phyloP scores from a whole-genome alignment of 2,888 invertebrate genomes.

The Cataglyphis livida region DNA sequence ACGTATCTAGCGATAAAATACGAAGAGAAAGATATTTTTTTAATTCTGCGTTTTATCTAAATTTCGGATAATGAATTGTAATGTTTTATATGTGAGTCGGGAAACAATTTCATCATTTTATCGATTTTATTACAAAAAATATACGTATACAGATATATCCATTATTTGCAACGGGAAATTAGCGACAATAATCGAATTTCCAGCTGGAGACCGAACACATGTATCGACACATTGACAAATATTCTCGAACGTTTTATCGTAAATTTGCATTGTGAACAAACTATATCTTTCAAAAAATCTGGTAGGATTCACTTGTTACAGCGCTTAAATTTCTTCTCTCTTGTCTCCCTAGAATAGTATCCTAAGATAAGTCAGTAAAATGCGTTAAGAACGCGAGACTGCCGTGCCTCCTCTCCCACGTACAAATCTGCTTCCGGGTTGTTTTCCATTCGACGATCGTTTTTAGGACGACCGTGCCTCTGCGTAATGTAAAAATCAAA shows the following conservation, averaged over 20 bases:
- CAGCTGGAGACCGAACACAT: neutral
- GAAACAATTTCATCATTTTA: conserved; percentile 6
- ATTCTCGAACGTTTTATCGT: conserved; percentile 27
- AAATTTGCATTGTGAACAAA: conserved; percentile 73
- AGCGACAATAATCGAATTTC: conserved; percentile 61
- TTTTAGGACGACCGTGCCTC: conserved; percentile 67
- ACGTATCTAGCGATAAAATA: neutral
- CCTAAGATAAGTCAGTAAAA: conserved; percentile 61
- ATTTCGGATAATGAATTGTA: neutral
- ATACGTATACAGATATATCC: conserved; percentile 6
- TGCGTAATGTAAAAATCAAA: conserved; percentile 54
- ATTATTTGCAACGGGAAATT: conserved; percentile 35
- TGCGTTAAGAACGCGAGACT: conserved; percentile 62
- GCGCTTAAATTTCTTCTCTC: conserved; percentile 66
- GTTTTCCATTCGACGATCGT: conserved; percentile 61
- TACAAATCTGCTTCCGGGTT: conserved; percentile 60
- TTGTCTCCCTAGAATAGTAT: conserved; percentile 64
- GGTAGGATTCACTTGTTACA: conserved; percentile 67
- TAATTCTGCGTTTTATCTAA: neutral
- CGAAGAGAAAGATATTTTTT: neutral
- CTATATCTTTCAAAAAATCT: conserved; percentile 67
- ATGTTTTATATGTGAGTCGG: neutral
- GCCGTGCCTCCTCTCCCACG: conserved; percentile 77
- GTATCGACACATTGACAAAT: conserved; percentile 10
- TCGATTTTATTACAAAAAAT: neutral